phyloP scores from a whole-genome alignment of 2,113 vertebrate species.

The Spea multiplicata region DNA sequence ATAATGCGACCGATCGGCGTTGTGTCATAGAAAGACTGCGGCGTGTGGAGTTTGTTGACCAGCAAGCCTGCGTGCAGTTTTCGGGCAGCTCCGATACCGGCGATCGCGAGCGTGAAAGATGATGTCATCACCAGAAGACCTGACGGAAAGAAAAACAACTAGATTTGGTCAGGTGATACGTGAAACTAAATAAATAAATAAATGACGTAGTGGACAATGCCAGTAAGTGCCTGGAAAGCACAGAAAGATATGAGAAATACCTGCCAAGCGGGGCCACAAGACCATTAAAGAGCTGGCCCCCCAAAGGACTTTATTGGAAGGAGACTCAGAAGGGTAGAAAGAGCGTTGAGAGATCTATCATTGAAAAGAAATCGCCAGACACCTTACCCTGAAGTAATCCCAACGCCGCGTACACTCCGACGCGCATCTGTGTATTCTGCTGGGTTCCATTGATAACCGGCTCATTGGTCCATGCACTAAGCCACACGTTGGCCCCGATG shows the following conservation, averaged over 20 bases:
- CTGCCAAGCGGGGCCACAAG: too few species aligned
- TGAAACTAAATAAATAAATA: too few species aligned
- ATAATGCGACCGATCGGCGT: constrained; percentile 90
- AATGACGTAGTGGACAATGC: too few species aligned
- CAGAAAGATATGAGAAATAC: too few species aligned
- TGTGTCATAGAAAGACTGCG: constrained; percentile 93
- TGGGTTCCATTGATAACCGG: constrained; percentile 57
- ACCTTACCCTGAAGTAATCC: constrained; percentile 88
- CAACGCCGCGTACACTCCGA: constrained; percentile 86
- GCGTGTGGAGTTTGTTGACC: constrained; percentile 84
- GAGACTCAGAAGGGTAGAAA: too few species aligned
- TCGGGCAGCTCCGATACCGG: constrained; percentile 77
- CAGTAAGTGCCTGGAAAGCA: too few species aligned
- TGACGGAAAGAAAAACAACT: constrained; percentile 51
- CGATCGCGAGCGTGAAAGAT: constrained; percentile 81
- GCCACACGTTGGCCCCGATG: constrained; percentile 89
- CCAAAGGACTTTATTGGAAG: too few species aligned
- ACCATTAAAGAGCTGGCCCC: too few species aligned
- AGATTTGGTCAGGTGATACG: background rate
- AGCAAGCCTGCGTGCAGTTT: constrained; percentile 78
- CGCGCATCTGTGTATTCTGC: constrained; percentile 64
- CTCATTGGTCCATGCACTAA: constrained; percentile 90
- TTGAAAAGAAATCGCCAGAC: background rate
- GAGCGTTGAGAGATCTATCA: too few species aligned
- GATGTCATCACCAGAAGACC: constrained; percentile 81